These are phyloP conservation scores for Temnothorax unifasciatus DNA, from an alignment of 2,888 invertebrate species.

Conservation along the genomic window DNA sequence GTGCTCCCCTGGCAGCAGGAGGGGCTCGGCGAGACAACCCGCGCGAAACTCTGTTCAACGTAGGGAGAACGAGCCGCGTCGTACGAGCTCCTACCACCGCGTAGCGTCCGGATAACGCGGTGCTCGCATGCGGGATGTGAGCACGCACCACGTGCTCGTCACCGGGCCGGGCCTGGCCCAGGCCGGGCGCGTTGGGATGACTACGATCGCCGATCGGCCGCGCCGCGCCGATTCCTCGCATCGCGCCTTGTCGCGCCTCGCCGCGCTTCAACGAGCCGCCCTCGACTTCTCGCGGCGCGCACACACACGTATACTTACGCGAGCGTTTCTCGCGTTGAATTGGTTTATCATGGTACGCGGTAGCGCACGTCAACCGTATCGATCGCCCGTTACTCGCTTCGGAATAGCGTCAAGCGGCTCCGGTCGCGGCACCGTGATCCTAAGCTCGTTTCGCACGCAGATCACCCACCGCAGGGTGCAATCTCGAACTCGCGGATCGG, in stretches of 20 bases:
- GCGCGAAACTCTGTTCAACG: conserved; percentile 84
- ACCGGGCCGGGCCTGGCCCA: conserved; percentile 24
- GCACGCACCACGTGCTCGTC: conserved; percentile 81
- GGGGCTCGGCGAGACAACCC: conserved; percentile 85
- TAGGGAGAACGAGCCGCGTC: conserved; percentile 69
- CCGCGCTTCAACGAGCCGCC: background rate
- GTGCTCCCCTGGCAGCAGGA: conserved; percentile 83
- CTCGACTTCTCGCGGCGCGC: background rate
- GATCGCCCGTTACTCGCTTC: background rate
- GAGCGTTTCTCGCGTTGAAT: background rate
- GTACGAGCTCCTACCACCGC: conserved; percentile 20
- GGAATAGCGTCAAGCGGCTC: background rate
- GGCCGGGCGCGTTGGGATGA: conserved; percentile 26
- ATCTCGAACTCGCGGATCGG: background rate
- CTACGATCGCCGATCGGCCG: conserved; percentile 16
- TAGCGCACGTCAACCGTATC: background rate
- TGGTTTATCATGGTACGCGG: background rate
- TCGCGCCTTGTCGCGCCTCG: background rate
- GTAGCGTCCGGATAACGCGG: conserved; percentile 79
- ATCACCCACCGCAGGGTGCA: background rate
- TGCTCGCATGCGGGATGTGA: conserved; percentile 86
- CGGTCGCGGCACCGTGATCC: background rate
- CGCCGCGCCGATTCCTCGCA: conserved; percentile 10
- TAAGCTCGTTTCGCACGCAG: background rate
- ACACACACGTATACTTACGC: background rate